These are phyloP conservation scores for Hydrolagus colliei DNA, from an alignment of 2,797 vertebrate species.

Conservation along the genomic window DNA sequence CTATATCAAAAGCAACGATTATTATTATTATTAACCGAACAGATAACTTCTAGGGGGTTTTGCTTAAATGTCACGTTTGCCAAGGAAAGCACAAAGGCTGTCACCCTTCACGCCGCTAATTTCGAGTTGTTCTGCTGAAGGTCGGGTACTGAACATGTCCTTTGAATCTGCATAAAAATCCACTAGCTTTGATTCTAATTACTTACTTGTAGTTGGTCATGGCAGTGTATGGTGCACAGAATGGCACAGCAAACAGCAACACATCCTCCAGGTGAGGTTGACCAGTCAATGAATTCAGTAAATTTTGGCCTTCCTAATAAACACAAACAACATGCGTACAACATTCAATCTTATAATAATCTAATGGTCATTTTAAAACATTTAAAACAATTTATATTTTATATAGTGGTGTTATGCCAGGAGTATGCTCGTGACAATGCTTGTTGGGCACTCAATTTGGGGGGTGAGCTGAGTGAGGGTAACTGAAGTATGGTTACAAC, in stretches of 20 bases:
- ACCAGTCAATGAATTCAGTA: slow-evolving; percentile 81
- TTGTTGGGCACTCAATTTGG: too few relatives aligned
- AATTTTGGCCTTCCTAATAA: slow-evolving; percentile 64
- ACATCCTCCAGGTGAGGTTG: slow-evolving; percentile 83
- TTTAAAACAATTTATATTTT: too few relatives aligned
- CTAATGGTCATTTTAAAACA: not conserved
- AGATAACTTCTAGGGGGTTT: too few relatives aligned
- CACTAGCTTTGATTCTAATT: not conserved
- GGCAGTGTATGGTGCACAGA: slow-evolving; percentile 86
- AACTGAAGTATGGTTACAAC: too few relatives aligned
- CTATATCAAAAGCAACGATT: too few relatives aligned
- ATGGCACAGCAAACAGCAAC: slow-evolving; percentile 81
- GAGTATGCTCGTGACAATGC: too few relatives aligned
- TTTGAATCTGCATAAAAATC: not conserved
- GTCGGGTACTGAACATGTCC: not conserved
- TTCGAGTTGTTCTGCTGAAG: not conserved
- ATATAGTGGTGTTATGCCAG: too few relatives aligned
- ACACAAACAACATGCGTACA: not conserved
- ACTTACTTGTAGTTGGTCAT: slow-evolving; percentile 84
- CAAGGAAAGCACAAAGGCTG: too few relatives aligned
- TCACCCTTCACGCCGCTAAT: not conserved
- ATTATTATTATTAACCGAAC: too few relatives aligned
- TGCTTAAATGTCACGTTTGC: too few relatives aligned
- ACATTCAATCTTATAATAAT: not conserved
- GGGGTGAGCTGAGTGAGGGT: too few relatives aligned